Percentiles rank a stretch among this genome's conserved stretches.
phyloP scores from a whole-genome alignment of 53 echinoderm and acorn worm genomes.

The Astropecten irregularis region DNA sequence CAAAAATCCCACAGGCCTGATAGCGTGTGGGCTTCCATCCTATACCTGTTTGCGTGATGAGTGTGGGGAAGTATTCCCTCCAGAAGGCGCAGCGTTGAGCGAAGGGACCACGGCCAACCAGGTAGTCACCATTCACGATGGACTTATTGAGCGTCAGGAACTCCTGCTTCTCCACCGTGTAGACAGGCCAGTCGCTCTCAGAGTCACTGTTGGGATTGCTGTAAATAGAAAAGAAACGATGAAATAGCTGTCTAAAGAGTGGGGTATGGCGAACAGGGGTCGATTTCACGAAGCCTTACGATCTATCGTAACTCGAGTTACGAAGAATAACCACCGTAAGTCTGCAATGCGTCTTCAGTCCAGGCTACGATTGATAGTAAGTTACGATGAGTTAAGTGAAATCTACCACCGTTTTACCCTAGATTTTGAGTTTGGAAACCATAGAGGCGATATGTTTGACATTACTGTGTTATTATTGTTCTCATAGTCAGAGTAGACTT shows the following conservation, averaged over 20 bases:
- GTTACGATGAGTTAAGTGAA: background rate
- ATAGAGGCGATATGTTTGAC: no score
- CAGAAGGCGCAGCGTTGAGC: conserved; percentile 89
- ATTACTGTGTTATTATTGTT: no score
- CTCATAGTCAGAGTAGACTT: no score
- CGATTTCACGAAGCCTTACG: no score
- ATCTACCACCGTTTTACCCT: no score
- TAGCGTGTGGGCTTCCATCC: no score
- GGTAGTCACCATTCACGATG: conserved; percentile 38
- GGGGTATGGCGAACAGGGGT: no score
- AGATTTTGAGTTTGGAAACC: no score
- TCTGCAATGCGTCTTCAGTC: background rate
- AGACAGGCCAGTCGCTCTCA: conserved; percentile 77
- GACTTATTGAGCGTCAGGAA: conserved; percentile 74
- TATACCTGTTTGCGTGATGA: conserved; percentile 91
- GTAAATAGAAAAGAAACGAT: background rate
- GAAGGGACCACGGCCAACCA: conserved; percentile 71
- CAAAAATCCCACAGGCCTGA: no score
- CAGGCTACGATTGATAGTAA: background rate
- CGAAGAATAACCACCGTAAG: background rate
- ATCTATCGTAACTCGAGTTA: no score
- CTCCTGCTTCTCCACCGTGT: conserved; percentile 66
- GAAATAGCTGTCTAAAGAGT: no score
- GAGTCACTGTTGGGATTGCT: conserved; percentile 85
- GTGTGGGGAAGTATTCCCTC: conserved; percentile 75